Percentiles rank a stretch among this genome's conserved stretches.
Evolutionary conservation across 2,797 vertebrate genomes (phyloP).

Genomic region (Melanotaenia parkinsoni): DNA sequence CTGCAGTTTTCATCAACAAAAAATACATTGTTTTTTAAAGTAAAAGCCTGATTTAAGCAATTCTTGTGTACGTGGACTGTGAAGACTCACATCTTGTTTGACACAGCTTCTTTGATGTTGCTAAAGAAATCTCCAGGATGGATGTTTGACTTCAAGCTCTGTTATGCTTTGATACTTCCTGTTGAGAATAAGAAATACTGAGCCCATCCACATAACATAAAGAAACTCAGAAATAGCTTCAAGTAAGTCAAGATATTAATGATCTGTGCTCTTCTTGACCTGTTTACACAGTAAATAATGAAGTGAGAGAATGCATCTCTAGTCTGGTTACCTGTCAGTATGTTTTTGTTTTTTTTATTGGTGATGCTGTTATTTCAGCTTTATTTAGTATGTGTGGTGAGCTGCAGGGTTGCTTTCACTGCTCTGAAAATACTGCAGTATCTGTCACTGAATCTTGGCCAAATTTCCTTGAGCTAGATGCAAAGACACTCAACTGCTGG

Average conservation of each 20-base stretch:
- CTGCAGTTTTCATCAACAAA: too few relatives aligned
- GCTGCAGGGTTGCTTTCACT: slow-evolving; percentile 6
- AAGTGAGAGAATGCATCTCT: slow-evolving; percentile 41
- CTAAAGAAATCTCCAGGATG: neutral
- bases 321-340: slow-evolving; percentile 46
- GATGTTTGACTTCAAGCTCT: neutral
- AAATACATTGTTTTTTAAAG: neutral
- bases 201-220: neutral
- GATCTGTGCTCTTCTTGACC: slow-evolving; percentile 38
- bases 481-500: slow-evolving; percentile 18
- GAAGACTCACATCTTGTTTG: neutral
- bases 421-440: slow-evolving; percentile 7
- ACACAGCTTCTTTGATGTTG: neutral
- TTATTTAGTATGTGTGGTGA: slow-evolving; percentile 41
- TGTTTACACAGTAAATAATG: slow-evolving; percentile 33
- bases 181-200: neutral
- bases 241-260: slow-evolving; percentile 19
- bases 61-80: neutral
- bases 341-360: slow-evolving; percentile 43
- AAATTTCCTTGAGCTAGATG: slow-evolving; percentile 33
- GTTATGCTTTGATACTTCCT: neutral
- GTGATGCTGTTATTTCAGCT: slow-evolving; percentile 47
- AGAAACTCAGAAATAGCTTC: slow-evolving; percentile 2
- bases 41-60: neutral
- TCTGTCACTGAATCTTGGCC: slow-evolving; percentile 22